These are phyloP conservation scores for Mythimna vitellina DNA, from an alignment of 2,888 invertebrate genomes.

Conservation along the genomic window DNA sequence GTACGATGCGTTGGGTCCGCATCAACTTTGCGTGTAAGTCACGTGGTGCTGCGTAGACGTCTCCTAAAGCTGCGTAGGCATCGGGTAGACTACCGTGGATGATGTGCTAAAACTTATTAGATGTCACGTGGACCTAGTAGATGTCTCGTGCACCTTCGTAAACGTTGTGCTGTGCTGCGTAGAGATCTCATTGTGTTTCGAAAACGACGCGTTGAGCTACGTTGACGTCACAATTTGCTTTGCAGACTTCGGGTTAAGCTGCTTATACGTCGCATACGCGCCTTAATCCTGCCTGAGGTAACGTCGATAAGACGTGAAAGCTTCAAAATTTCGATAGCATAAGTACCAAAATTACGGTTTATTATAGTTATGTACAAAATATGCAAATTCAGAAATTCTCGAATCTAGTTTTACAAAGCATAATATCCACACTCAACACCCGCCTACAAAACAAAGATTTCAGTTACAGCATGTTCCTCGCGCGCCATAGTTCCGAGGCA, in stretches of 20 bases:
- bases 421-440: not conserved
- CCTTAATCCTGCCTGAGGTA: not conserved
- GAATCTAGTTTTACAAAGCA: conserved; percentile 1
- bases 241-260: not conserved
- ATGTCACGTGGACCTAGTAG: not conserved
- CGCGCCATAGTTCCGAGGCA: conserved; percentile 65
- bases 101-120: not conserved
- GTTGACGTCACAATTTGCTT: not conserved
- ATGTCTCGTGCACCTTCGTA: not conserved
- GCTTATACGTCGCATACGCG: not conserved
- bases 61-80: not conserved
- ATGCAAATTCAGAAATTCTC: too few relatives aligned
- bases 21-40: not conserved
- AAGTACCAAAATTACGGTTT: not conserved
- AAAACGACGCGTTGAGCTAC: not conserved
- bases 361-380: not conserved
- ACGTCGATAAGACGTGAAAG: not conserved
- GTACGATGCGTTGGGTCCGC: not conserved
- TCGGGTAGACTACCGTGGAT: too few relatives aligned
- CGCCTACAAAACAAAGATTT: conserved; percentile 58
- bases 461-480: conserved; percentile 67
- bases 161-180: too few relatives aligned
- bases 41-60: not conserved
- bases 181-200: not conserved
- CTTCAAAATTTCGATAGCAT: not conserved